Base-by-base conservation (phyloP, 2,888 invertebrate genomes). In the Atherix ibis region DNA sequence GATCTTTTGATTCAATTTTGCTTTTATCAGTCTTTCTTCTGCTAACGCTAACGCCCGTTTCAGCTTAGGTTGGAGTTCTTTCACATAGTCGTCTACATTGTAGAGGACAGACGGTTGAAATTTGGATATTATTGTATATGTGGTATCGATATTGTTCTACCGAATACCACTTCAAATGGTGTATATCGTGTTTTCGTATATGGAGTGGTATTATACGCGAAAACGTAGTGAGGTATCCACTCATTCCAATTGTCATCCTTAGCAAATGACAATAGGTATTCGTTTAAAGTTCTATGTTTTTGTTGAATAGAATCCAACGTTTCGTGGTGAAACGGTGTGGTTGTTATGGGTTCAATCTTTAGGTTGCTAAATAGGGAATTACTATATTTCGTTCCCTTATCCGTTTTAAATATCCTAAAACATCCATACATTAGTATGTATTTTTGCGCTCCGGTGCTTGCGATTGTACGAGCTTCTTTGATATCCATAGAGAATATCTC, bases 241-340 rank as follows among this genome's bases (percentile, higher is more conserved):
- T 31, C 27, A 32, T 32, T 25, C 36, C 36, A 30, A 8, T 33
- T 22, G 17, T 27, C 12, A 18, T 32, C 27, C 13, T 31, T 9
- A 14, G 14, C 13, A 9, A 27, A 40, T 12, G 27, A 22, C 36
- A 31, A n/a, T 13, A 38, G 18, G 10, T 24, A 34, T 34, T 38
- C 26, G 25, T 17, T 27, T 32, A 26, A 27, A 9, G 27, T 29
- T 3, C 30, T 18, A 16, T 29, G 24, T n/a, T 34, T 34, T 24
- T 29, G n/a, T 29, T 34, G 17, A 14, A 27, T 16, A 2, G 19
- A 27, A 19, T 30, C 25, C 8, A 37, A 13, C 4, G 37, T 37
- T 37, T 37, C 17, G 15, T 37, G 37, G 15, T 37, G 33, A 13
- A 29, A 37, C 2, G 37, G 37, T 3, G 33, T 34, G 3, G 29